These are phyloP conservation scores for Habropoda laboriosa DNA, from an alignment of 1,140 invertebrate species.

Conservation along the genomic window DNA sequence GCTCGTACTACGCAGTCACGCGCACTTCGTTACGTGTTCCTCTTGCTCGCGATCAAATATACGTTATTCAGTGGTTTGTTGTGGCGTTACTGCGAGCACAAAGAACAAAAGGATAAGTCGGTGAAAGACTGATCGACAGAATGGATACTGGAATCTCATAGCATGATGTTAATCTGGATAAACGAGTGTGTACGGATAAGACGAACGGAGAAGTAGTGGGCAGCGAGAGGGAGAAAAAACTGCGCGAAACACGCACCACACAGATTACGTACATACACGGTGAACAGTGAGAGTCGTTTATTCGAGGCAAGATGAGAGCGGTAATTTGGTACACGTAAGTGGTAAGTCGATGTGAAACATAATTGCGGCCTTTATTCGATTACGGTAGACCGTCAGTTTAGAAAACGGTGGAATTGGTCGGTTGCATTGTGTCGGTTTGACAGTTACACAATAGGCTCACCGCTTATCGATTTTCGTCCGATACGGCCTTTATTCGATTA, in stretches of 20 bases:
- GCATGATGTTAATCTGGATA: conserved; percentile 16
- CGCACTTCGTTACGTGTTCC: conserved; percentile 65
- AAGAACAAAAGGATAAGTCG: conserved; percentile 10
- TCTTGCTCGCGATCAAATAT: conserved; percentile 73
- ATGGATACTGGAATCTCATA: conserved; percentile 45
- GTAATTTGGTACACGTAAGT: conserved; percentile 22
- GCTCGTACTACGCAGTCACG: conserved; percentile 71
- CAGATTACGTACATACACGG: too few relatives aligned
- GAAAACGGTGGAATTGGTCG: neutral
- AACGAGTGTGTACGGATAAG: neutral
- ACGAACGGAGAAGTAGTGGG: conserved; percentile 19
- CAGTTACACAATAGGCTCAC: conserved; percentile 32
- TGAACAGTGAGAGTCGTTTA: neutral
- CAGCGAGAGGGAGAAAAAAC: neutral
- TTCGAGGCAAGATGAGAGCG: conserved; percentile 38
- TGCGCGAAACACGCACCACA: neutral
- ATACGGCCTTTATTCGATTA: conserved; percentile 49
- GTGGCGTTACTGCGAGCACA: conserved; percentile 66
- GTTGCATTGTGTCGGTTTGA: conserved; percentile 24
- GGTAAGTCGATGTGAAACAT: conserved; percentile 43
- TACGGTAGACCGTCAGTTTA: conserved; percentile 20
- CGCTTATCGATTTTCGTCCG: conserved; percentile 48
- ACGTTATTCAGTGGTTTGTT: conserved; percentile 64
- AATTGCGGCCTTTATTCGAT: conserved; percentile 39
- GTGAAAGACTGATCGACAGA: conserved; percentile 7